phyloP scores from a whole-genome alignment of 2,888 invertebrate species.

The Melanchra persicariae region DNA sequence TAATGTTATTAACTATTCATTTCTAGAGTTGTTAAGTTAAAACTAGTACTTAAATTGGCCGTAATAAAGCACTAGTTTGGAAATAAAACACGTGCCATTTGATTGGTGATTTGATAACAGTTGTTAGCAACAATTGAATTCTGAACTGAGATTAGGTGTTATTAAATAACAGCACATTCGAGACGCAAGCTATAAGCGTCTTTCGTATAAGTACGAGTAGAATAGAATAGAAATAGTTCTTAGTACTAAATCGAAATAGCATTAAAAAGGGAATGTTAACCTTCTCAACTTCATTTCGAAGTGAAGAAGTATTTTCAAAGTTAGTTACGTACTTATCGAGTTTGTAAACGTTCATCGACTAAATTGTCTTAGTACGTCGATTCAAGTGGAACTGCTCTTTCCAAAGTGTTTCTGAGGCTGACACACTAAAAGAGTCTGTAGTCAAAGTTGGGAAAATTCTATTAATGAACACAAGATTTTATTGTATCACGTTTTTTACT shows the following conservation, averaged over 20 bases:
- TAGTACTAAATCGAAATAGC: conserved; percentile 11
- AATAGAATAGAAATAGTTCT: no score
- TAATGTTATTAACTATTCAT: conserved; percentile 69
- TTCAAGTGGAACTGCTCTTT: conserved; percentile 31
- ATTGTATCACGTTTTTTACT: not conserved
- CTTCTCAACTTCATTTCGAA: conserved; percentile 6
- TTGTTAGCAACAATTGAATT: conserved; percentile 38
- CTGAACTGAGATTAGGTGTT: conserved; percentile 38
- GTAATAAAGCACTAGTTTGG: conserved; percentile 65
- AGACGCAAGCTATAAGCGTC: not conserved
- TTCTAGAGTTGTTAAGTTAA: conserved; percentile 68
- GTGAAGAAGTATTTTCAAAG: conserved; percentile 21
- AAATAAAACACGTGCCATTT: conserved; percentile 62
- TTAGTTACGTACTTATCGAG: conserved; percentile 36
- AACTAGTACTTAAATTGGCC: conserved; percentile 70
- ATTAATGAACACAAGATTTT: not conserved
- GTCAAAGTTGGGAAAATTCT: conserved; percentile 8
- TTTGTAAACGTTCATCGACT: conserved; percentile 34
- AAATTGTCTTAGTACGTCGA: conserved; percentile 27
- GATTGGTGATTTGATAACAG: conserved; percentile 60
- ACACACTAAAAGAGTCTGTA: conserved; percentile 20
- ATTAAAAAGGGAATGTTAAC: conserved; percentile 12
- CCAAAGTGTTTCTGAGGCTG: conserved; percentile 16
- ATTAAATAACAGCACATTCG: conserved; percentile 8
- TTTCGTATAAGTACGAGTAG: no score